A percentile compares a stretch with the other conserved stretches of the same genome.
Evolutionary conservation across 2,888 invertebrate genomes (phyloP).

Genomic region (Hydraecia micacea): DNA sequence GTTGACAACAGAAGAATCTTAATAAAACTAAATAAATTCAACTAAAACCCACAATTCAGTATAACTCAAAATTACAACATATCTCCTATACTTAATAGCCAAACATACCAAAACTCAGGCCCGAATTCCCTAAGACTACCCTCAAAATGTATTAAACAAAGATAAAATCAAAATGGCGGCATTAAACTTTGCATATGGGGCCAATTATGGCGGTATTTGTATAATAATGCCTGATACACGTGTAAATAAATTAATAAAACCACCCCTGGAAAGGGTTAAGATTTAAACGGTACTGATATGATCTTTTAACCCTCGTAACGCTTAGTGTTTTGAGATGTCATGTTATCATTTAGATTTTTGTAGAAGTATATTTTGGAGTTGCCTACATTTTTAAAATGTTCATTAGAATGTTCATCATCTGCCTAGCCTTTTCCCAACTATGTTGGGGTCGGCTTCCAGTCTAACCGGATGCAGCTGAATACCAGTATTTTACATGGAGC

Average conservation of each 20-base stretch:
- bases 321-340: conserved; percentile 56
- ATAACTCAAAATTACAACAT: conserved; percentile 1
- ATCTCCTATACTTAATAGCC: background rate
- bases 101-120: conserved; percentile 20
- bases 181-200: conserved; percentile 89
- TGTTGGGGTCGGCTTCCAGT: no score
- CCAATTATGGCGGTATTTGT: conserved; percentile 84
- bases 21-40: no score
- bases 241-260: conserved; percentile 89
- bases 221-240: conserved; percentile 83
- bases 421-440: no score
- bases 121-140: conserved; percentile 60
- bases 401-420: no score
- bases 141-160: conserved; percentile 82
- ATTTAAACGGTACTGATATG: conserved; percentile 80
- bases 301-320: conserved; percentile 77
- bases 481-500: no score
- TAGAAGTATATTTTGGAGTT: background rate
- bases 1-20: no score
- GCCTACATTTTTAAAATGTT: background rate
- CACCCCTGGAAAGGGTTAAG: conserved; percentile 84
- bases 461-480: no score
- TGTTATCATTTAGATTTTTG: conserved; percentile 22
- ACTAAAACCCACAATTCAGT: background rate
- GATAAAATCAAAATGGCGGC: conserved; percentile 84